Conservation (phyloP, 1,140 invertebrate genomes). For the Rhyacophila brunnea region DNA sequence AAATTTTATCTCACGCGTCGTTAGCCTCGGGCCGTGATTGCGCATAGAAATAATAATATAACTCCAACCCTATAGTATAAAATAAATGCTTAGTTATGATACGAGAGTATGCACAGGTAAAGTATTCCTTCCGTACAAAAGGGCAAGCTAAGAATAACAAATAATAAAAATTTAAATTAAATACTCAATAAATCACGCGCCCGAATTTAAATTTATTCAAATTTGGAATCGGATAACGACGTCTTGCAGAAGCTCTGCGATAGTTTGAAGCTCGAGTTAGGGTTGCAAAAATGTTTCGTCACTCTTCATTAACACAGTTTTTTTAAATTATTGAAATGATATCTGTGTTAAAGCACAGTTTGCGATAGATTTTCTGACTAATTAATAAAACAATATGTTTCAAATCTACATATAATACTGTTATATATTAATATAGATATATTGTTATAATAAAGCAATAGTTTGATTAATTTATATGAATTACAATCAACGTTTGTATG, state of each 20-base stretch:
- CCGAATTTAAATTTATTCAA: slow-evolving; percentile 51
- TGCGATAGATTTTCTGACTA: no score
- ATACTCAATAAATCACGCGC: slow-evolving; percentile 58
- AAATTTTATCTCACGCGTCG: slow-evolving; percentile 30
- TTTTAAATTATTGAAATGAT: no score
- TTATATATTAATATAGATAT: no score
- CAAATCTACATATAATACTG: no score
- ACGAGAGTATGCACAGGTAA: neutral
- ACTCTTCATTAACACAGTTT: no score
- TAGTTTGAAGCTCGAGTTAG: no score
- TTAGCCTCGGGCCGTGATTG: slow-evolving; percentile 18
- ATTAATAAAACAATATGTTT: no score
- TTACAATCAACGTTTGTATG: no score
- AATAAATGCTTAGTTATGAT: slow-evolving; percentile 1
- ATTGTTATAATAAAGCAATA: no score
- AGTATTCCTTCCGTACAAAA: slow-evolving; percentile 39
- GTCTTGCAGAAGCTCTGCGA: neutral
- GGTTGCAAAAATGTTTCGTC: no score
- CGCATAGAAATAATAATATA: slow-evolving; percentile 8
- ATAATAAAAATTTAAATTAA: slow-evolving; percentile 60
- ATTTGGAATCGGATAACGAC: slow-evolving; percentile 16
- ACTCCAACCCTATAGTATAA: slow-evolving; percentile 1
- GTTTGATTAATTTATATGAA: no score
- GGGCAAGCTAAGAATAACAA: slow-evolving; percentile 55
- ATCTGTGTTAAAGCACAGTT: no score